Evolutionary conservation across 2,113 vertebrate genomes (phyloP).

Genomic region (Sapajus apella): DNA sequence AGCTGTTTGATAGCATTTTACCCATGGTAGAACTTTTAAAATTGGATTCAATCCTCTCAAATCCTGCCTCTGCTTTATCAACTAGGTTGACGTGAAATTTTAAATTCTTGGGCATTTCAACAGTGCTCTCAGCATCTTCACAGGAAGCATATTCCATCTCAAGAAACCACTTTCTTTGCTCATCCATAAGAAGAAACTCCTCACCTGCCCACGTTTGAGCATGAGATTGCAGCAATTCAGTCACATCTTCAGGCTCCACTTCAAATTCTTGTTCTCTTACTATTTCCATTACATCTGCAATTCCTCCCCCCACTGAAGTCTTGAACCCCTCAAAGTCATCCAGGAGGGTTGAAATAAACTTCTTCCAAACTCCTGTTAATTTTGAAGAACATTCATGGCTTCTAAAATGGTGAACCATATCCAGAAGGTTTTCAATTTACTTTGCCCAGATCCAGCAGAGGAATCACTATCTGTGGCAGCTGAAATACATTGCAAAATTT

Average conservation of each 20-base stretch:
- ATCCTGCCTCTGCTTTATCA: neutral
- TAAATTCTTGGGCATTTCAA: neutral
- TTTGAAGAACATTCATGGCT: neutral
- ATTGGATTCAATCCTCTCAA: neutral
- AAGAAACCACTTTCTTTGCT: neutral
- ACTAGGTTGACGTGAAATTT: neutral
- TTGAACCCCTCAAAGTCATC: neutral
- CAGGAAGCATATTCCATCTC: neutral
- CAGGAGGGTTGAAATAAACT: neutral
- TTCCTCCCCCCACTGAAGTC: neutral
- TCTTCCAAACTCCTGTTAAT: neutral
- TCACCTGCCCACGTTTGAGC: neutral
- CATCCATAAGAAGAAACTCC: neutral
- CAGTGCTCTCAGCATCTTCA: neutral
- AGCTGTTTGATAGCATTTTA: neutral
- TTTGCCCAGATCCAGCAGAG: neutral
- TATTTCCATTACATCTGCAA: neutral
- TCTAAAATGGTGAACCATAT: neutral
- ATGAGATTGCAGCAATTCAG: neutral
- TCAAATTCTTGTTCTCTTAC: neutral
- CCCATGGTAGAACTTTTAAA: neutral
- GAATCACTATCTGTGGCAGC: neutral
- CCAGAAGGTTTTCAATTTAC: neutral
- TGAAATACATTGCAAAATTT: neutral
- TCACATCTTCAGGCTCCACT: neutral